phyloP scores from a whole-genome alignment of 2,888 invertebrate genomes.

The Cantharis nigra region DNA sequence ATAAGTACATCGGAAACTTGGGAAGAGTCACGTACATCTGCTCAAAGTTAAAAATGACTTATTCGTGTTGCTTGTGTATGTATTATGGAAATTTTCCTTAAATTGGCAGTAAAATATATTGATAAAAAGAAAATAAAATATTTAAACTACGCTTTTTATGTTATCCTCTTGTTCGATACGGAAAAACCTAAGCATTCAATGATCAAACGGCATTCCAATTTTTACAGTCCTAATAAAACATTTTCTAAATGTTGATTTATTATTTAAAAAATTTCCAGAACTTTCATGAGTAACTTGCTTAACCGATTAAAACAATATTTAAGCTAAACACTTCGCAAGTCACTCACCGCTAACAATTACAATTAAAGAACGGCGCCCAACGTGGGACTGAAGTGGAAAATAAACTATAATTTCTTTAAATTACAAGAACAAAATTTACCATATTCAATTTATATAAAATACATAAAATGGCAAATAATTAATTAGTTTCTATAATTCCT shows the following conservation, averaged over 20 bases:
- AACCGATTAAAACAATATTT: neutral
- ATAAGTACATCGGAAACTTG: neutral
- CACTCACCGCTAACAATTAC: no score
- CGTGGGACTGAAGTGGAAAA: no score
- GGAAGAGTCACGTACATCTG: constrained; percentile 3
- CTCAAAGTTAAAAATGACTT: constrained; percentile 1
- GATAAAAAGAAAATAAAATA: neutral
- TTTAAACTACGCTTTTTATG: neutral
- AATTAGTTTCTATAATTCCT: no score
- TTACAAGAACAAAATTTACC: no score
- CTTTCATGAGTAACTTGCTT: neutral
- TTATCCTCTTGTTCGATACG: neutral
- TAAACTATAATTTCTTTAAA: no score
- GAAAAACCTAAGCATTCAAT: neutral
- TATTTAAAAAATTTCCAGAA: neutral
- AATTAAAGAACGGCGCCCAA: no score
- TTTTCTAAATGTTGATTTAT: neutral
- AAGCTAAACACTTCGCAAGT: no score
- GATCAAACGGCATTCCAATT: neutral
- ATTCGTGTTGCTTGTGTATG: neutral
- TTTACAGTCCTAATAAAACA: neutral
- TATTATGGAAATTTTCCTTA: constrained; percentile 1
- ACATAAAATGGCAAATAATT: no score
- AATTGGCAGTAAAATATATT: neutral
- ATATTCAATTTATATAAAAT: no score